Base-by-base conservation (phyloP, 2,113 vertebrate species). In the Dipodomys spectabilis region DNA sequence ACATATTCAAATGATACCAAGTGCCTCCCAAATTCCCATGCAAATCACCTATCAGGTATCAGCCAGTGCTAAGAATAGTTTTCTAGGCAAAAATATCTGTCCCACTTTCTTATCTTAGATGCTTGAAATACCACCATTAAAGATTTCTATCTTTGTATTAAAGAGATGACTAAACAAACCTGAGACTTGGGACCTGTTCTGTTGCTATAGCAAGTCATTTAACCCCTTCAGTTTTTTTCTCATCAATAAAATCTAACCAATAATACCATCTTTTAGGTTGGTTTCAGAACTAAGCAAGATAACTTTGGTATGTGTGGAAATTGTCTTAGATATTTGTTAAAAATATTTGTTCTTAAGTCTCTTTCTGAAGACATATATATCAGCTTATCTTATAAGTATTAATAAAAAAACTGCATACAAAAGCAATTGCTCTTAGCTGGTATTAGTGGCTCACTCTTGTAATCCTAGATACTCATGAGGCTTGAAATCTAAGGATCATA, bases 11-110 rank as follows among this genome's bases (percentile, higher is more conserved):
- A 45, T 9, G 22, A 16, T 39, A 44, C 10, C 2, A 9, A 74
- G 35, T 35, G 19, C 23, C 44, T 83, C 64, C 85, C 82, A 81
- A 83, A 91, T 90, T 91, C 80, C 32, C 5, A 6, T 82, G 94
- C 82, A 82, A 81, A n/a, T 32, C 75, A 23, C 44, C 5, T 0
- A 1, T 3, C 20, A 27, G 45, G 44, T 74, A 80, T 84, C 35
- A 86, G 81, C 60, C 88, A 39, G 35, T 78, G 15, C 80, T 80
- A 91, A 94, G 73, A 86, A 81, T 78, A 88, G 35, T 72, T 49
- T 78, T 86, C 0, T 13, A 65, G n/a, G 62, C 82, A 94, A 93
- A 94, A 95, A 92, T 82, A 90, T 92, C 86, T 90, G 57, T 35
- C n/a, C 27, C 11, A 67, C 28, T 90, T 95, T 90, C 86, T 80